Evolutionary conservation across 2,888 invertebrate species (phyloP).

Genomic region (Sinohyriopsis cumingii): DNA sequence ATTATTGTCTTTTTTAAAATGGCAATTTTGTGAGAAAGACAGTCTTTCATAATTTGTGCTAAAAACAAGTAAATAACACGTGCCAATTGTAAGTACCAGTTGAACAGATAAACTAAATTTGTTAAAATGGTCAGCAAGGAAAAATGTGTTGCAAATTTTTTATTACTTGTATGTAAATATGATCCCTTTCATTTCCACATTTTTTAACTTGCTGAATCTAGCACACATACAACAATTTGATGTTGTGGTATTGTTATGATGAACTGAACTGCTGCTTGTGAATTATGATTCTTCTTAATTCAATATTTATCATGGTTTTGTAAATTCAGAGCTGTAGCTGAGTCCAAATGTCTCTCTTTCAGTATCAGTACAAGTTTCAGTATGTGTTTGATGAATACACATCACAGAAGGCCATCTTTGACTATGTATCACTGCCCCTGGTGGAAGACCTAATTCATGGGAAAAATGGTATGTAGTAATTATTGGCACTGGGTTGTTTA

Average conservation of each 20-base stretch:
- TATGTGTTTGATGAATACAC: conserved; percentile 87
- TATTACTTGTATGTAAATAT: too few relatives aligned
- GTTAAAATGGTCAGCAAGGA: too few relatives aligned
- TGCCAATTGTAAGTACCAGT: too few relatives aligned
- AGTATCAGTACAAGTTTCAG: conserved; percentile 78
- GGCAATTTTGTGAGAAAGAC: too few relatives aligned
- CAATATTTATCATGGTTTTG: neutral
- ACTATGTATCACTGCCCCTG: conserved; percentile 87
- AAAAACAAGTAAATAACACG: too few relatives aligned
- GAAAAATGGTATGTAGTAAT: conserved; percentile 80
- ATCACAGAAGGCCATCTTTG: conserved; percentile 88
- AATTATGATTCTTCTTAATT: neutral
- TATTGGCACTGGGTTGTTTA: neutral
- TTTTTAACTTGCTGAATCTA: too few relatives aligned
- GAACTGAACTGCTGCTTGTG: neutral
- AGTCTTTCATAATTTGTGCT: too few relatives aligned
- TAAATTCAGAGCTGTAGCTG: neutral
- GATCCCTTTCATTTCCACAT: too few relatives aligned
- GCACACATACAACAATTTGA: too few relatives aligned
- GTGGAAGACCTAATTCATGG: conserved; percentile 88
- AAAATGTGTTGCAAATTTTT: too few relatives aligned
- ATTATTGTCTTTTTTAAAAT: too few relatives aligned
- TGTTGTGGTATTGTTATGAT: neutral
- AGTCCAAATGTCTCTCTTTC: conserved; percentile 11
- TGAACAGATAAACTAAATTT: too few relatives aligned